Evolutionary conservation across 2,888 invertebrate species (phyloP), one percentile per base, ranked within the genome.

Genomic region (Cephalotes varians): DNA sequence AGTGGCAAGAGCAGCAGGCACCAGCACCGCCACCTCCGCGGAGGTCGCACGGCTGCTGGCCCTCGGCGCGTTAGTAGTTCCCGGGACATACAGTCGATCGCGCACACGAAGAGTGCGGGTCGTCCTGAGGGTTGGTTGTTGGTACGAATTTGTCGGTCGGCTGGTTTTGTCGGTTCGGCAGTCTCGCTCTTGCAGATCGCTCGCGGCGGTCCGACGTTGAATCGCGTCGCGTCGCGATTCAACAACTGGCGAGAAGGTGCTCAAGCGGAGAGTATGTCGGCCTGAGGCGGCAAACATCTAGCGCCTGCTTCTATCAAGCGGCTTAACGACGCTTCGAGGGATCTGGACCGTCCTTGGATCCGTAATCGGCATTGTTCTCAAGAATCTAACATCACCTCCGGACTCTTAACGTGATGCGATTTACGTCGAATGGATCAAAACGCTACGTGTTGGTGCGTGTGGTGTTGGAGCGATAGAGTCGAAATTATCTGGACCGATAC

Each of bases 31-130:
- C 84, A 84, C 87, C 87, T 88, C 87, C 85, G 87, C 86, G 90
- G 89, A 88, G 90, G 88, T 89, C 86, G 90, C 85, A 88, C 87
- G 88, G 88, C 86, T 86, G 88, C 86, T 77, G 88, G 86, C 88
- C 83, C 86, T 82, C 87, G 64, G 82, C 87, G 86, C 90, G 90
- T 86, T 91, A 92, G 92, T 92, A 92, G 90, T 91, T 90, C 92
- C 92, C 92, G 92, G 92, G 92, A 90, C 91, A 90, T 89, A 91
- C 87, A 87, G 87, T 90, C 90, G 90, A 90, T 89, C 86, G 90
- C 85, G 87, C 88, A 67, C 87, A 82, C 83, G 67, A 67, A 88
- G 87, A 84, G 86, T 83, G 83, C 82, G 84, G 84, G 83, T 85
- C 82, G 85, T 85, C 58, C 88, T 80, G 83, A 85, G 89, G 86